Conservation (phyloP, 2,113 vertebrate genomes). For the Dromiciops gliroides region DNA sequence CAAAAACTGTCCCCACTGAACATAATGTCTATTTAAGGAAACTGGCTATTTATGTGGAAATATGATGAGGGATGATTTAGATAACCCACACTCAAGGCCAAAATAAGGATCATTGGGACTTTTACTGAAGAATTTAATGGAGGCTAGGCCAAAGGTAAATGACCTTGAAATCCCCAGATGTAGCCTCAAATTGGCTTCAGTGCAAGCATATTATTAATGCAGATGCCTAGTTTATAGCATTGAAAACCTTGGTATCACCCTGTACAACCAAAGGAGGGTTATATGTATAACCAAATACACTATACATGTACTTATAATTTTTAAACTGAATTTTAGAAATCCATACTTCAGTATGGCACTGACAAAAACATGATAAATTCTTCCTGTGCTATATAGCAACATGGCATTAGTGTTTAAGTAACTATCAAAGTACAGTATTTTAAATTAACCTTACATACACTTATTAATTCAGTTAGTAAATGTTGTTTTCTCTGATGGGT, state of each 20-base stretch:
- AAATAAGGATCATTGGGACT: constrained; percentile 84
- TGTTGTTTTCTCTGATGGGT: constrained; percentile 70
- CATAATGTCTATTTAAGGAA: constrained; percentile 83
- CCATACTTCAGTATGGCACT: constrained; percentile 59
- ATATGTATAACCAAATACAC: constrained; percentile 35
- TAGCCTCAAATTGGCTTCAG: constrained; percentile 80
- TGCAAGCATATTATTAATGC: constrained; percentile 81
- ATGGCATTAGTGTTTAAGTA: constrained; percentile 67
- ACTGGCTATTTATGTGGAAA: constrained; percentile 81
- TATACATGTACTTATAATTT: constrained; percentile 59
- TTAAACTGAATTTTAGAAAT: constrained; percentile 51
- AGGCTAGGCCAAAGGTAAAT: constrained; percentile 83
- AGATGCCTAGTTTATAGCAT: constrained; percentile 73
- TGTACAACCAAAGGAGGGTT: constrained; percentile 74
- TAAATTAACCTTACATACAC: constrained; percentile 73
- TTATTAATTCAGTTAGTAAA: constrained; percentile 67
- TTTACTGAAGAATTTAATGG: constrained; percentile 85
- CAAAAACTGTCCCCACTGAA: constrained; percentile 80
- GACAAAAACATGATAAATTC: constrained; percentile 67
- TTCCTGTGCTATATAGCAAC: constrained; percentile 64
- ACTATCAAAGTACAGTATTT: constrained; percentile 72
- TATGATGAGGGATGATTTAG: constrained; percentile 80
- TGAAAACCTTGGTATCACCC: constrained; percentile 77
- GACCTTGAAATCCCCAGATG: constrained; percentile 83
- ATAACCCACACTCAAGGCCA: constrained; percentile 84